Conservation (phyloP, 2,113 vertebrate species). For the Actenoides lindsayi region DNA sequence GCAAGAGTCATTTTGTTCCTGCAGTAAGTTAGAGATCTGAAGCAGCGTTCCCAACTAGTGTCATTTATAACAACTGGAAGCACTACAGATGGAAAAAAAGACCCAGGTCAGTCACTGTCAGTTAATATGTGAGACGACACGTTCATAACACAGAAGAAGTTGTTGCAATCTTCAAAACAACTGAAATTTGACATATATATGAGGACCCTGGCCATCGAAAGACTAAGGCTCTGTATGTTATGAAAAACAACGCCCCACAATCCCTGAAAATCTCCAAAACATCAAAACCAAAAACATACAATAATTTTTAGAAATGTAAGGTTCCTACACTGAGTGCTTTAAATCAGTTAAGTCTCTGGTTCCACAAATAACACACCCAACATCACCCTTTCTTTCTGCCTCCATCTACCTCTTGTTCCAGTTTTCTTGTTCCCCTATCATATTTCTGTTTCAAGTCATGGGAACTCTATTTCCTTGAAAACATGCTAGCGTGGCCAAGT, state of each 20-base stretch:
- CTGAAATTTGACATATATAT: background rate
- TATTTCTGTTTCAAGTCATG: rapidly evolving
- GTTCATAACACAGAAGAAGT: background rate
- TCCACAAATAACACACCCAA: background rate
- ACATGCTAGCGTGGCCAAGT: background rate
- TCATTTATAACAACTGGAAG: background rate
- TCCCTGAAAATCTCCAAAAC: background rate
- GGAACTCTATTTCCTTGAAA: background rate
- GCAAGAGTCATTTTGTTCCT: slow-evolving; percentile 37
- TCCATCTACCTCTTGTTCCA: background rate
- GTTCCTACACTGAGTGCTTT: background rate
- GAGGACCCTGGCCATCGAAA: background rate
- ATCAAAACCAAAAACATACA: background rate
- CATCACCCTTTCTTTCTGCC: background rate
- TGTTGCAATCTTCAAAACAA: background rate
- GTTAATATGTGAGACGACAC: background rate
- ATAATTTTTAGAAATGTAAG: background rate
- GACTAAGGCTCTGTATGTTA: background rate
- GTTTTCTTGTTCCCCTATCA: background rate
- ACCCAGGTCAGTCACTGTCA: background rate
- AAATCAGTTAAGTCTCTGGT: background rate
- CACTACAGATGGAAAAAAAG: background rate
- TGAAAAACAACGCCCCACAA: background rate
- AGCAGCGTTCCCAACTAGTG: background rate
- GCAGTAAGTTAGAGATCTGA: background rate